phyloP scores from a whole-genome alignment of 2,113 vertebrate genomes.

The Reinhardtius hippoglossoides region DNA sequence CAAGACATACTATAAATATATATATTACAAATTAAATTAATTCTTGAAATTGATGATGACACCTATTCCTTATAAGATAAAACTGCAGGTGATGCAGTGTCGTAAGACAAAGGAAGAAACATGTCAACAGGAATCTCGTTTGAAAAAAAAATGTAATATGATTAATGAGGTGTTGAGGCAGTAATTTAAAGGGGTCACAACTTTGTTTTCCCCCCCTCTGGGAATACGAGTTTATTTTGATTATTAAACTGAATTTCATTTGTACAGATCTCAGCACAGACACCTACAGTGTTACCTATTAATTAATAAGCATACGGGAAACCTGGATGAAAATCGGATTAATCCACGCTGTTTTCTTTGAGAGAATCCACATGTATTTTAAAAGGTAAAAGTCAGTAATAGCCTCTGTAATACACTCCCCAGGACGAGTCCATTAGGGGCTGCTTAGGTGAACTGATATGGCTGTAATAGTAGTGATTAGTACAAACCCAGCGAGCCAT shows the following conservation, averaged over 20 bases:
- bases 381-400: background rate
- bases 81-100: background rate
- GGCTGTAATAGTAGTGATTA: slow-evolving; percentile 69
- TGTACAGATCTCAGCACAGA: too few relatives aligned
- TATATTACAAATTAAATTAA: background rate
- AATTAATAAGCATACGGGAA: background rate
- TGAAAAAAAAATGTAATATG: too few relatives aligned
- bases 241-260: background rate
- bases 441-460: slow-evolving; percentile 51
- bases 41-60: background rate
- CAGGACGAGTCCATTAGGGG: slow-evolving; percentile 42
- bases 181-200: background rate
- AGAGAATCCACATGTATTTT: background rate
- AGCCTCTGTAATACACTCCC: background rate
- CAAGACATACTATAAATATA: background rate
- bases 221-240: background rate
- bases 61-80: background rate
- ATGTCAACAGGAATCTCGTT: too few relatives aligned
- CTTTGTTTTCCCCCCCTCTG: background rate
- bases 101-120: background rate
- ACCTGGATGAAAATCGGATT: background rate
- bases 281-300: too few relatives aligned
- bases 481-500: slow-evolving; percentile 50
- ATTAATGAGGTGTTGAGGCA: background rate
- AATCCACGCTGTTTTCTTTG: background rate